A percentile compares a stretch with the other conserved stretches of the same genome.
phyloP scores from a whole-genome alignment of 2,888 invertebrate species.

The Trileptium ribeirensis region DNA sequence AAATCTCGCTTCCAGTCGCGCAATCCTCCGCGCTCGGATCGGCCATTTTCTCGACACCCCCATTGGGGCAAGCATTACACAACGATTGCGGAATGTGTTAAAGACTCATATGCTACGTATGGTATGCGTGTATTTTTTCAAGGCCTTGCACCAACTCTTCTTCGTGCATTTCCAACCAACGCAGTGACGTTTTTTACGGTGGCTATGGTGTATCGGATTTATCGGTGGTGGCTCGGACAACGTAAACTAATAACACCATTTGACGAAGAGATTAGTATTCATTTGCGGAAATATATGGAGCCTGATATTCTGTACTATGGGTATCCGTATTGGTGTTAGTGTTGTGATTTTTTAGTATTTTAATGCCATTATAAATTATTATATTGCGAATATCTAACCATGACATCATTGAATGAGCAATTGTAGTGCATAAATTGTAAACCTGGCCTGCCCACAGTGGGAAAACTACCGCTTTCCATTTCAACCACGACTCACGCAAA shows the following conservation, averaged over 20 bases:
- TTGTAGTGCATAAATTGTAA: too few relatives aligned
- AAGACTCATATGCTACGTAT: conserved; percentile 63
- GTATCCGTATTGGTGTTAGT: conserved; percentile 15
- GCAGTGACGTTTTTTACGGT: conserved; percentile 84
- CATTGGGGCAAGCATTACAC: conserved; percentile 55
- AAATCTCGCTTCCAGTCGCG: conserved; percentile 74
- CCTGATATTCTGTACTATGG: conserved; percentile 12
- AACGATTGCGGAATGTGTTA: conserved; percentile 67
- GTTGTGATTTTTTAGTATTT: too few relatives aligned
- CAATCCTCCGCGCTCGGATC: conserved; percentile 21
- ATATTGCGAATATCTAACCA: too few relatives aligned
- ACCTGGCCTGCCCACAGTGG: too few relatives aligned
- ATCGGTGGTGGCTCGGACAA: neutral
- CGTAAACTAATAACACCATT: neutral
- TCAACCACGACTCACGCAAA: too few relatives aligned
- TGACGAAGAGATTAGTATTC: neutral
- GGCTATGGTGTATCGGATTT: conserved; percentile 46
- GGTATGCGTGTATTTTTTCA: conserved; percentile 65
- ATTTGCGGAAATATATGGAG: neutral
- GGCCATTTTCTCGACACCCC: neutral
- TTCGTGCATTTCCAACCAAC: conserved; percentile 84
- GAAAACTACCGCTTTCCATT: too few relatives aligned
- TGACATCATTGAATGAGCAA: too few relatives aligned
- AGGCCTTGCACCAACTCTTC: conserved; percentile 69
- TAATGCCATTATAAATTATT: too few relatives aligned